These are phyloP conservation scores for Eristalis arbustorum DNA, from an alignment of 2,888 invertebrate species.

Conservation along the genomic window DNA sequence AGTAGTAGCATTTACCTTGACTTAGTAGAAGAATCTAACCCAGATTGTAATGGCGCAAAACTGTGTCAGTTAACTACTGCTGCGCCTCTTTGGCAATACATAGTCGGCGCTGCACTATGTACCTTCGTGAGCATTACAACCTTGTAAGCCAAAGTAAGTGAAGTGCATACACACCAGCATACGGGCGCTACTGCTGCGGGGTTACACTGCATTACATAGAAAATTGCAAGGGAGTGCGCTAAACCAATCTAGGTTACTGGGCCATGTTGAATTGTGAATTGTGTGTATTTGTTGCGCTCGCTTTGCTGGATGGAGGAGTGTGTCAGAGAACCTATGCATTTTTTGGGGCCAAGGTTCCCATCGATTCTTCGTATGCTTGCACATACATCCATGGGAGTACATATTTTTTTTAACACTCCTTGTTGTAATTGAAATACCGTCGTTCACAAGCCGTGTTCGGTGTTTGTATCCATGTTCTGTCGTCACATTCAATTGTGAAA, in stretches of 20 bases:
- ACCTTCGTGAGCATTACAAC: slow-evolving; percentile 47
- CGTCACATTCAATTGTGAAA: slow-evolving; percentile 17
- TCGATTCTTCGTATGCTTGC: slow-evolving; percentile 51
- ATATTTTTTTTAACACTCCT: neutral
- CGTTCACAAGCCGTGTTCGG: neutral
- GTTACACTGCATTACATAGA: slow-evolving; percentile 11
- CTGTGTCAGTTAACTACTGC: slow-evolving; percentile 58
- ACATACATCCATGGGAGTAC: neutral
- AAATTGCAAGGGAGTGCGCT: slow-evolving; percentile 56
- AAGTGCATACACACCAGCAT: slow-evolving; percentile 17
- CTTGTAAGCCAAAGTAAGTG: slow-evolving; percentile 58
- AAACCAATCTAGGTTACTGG: slow-evolving; percentile 60
- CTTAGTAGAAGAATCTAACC: slow-evolving; percentile 60
- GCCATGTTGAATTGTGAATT: slow-evolving; percentile 61
- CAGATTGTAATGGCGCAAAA: slow-evolving; percentile 38
- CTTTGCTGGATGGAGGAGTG: slow-evolving; percentile 10
- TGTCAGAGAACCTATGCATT: neutral
- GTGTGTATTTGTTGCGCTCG: slow-evolving; percentile 22
- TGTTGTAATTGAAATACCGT: neutral
- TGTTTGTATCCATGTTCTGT: neutral
- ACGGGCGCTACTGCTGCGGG: neutral
- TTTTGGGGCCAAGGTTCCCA: slow-evolving; percentile 65
- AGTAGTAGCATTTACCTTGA: slow-evolving; percentile 55
- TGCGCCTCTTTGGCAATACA: slow-evolving; percentile 8
- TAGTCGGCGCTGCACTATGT: slow-evolving; percentile 16